Conservation (phyloP, 2,797 vertebrate species). For the Semaprochilodus insignis region DNA sequence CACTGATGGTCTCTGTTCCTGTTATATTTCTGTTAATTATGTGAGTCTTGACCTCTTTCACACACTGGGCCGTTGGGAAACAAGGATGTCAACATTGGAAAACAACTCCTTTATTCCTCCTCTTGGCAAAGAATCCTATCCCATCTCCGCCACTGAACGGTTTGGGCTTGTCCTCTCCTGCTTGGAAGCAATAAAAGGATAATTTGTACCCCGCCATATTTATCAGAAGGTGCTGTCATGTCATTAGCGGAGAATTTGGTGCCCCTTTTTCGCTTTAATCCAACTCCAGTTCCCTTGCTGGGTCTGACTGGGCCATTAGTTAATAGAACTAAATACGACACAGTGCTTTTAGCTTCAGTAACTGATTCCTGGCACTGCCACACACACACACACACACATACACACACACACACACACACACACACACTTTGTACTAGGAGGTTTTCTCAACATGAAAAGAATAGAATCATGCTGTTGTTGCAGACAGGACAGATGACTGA, state of each 20-base stretch:
- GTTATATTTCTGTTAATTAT: background rate
- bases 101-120: slow-evolving; percentile 57
- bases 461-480: slow-evolving; percentile 23
- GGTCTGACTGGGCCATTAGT: slow-evolving; percentile 64
- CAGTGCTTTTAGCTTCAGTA: slow-evolving; percentile 19
- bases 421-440: slow-evolving; percentile 24
- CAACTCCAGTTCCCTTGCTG: slow-evolving; percentile 67
- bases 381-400: too few relatives aligned
- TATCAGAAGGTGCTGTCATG: slow-evolving; percentile 71
- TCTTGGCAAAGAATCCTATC: slow-evolving; percentile 58
- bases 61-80: slow-evolving; percentile 36
- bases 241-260: slow-evolving; percentile 76
- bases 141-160: slow-evolving; percentile 57
- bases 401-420: too few relatives aligned
- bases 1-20: background rate
- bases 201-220: slow-evolving; percentile 78
- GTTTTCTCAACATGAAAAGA: slow-evolving; percentile 43
- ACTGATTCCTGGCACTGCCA: slow-evolving; percentile 41
- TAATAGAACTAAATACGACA: slow-evolving; percentile 66
- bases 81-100: slow-evolving; percentile 59
- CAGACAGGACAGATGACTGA: slow-evolving; percentile 32
- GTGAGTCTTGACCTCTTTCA: slow-evolving; percentile 17
- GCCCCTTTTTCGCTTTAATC: slow-evolving; percentile 74
- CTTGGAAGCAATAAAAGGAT: slow-evolving; percentile 76
- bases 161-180: slow-evolving; percentile 71